Evolutionary conservation across 2,888 invertebrate genomes (phyloP).

Genomic region (Drosophila picticornis): DNA sequence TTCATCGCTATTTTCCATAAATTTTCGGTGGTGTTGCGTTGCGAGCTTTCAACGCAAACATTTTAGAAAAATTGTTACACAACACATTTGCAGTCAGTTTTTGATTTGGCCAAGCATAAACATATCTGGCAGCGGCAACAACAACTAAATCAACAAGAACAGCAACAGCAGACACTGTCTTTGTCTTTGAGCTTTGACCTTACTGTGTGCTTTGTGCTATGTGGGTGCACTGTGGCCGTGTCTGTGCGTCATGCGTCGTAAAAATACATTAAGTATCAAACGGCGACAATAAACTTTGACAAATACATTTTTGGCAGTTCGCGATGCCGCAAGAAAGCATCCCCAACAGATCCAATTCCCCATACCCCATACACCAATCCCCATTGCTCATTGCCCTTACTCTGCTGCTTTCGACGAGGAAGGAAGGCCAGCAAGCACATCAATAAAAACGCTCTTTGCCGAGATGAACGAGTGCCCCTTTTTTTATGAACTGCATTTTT

Average conservation of each 20-base stretch:
- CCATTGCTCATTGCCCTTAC: background rate
- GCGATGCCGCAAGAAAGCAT: conserved; percentile 18
- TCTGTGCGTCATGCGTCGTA: conserved; percentile 70
- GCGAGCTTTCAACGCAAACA: conserved; percentile 62
- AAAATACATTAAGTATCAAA: conserved; percentile 74
- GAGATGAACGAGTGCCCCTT: conserved; percentile 7
- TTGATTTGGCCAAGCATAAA: conserved; percentile 58
- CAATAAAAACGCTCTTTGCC: conserved; percentile 34
- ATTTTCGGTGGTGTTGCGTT: conserved; percentile 2
- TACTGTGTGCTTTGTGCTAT: conserved; percentile 14
- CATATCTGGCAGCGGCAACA: conserved; percentile 20
- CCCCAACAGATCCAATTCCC: background rate
- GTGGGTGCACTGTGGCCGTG: conserved; percentile 31
- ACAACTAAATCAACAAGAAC: conserved; percentile 6
- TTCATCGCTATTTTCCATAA: background rate
- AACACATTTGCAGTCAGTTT: conserved; percentile 76
- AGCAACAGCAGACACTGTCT: conserved; percentile 45
- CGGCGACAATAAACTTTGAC: conserved; percentile 73
- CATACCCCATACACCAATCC: background rate
- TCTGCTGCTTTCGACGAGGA: conserved; percentile 6
- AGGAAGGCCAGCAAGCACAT: conserved; percentile 16
- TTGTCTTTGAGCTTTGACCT: conserved; percentile 73
- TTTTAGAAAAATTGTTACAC: conserved; percentile 68
- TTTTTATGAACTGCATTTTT: conserved; percentile 57
- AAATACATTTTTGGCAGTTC: conserved; percentile 57